These are phyloP conservation scores for Scolanthus callimorphus DNA, from an alignment of 92 coral and sea anemone genomes.

Conservation along the genomic window DNA sequence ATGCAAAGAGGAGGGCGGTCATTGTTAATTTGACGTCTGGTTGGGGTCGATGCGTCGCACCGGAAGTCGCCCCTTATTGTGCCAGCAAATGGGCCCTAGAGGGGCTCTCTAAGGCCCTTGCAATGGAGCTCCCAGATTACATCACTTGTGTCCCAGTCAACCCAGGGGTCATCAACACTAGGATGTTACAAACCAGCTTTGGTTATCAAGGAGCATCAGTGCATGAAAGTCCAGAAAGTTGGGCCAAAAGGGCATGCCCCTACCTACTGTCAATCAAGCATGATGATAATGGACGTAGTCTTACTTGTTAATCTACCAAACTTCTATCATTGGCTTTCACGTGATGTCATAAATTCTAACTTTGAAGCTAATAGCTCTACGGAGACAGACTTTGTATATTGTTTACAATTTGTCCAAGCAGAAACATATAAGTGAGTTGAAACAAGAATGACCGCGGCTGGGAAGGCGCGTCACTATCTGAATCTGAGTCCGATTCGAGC, in stretches of 20 bases:
- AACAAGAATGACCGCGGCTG: too few relatives aligned
- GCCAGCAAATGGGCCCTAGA: conserved; percentile 75
- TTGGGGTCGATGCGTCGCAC: conserved; percentile 68
- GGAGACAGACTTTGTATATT: too few relatives aligned
- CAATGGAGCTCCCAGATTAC: conserved; percentile 77
- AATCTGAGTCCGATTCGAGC: too few relatives aligned
- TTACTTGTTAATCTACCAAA: too few relatives aligned
- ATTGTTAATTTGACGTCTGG: conserved; percentile 75
- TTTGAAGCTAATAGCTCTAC: too few relatives aligned
- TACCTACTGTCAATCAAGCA: conserved; percentile 60
- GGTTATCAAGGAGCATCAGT: conserved; percentile 43
- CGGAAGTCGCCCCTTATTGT: conserved; percentile 77
- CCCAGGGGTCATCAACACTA: conserved; percentile 70
- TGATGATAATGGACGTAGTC: conserved; percentile 62
- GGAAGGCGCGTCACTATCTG: too few relatives aligned
- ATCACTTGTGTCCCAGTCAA: conserved; percentile 72
- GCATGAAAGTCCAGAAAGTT: conserved; percentile 42
- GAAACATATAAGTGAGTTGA: too few relatives aligned
- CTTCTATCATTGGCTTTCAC: too few relatives aligned
- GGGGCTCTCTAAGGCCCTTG: conserved; percentile 80
- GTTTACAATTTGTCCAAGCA: too few relatives aligned
- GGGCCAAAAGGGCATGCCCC: conserved; percentile 75
- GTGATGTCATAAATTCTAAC: too few relatives aligned
- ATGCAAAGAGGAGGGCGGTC: conserved; percentile 45
- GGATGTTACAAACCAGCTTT: conserved; percentile 49